Conservation (phyloP, 2,888 invertebrate species). For the Galeruca laticollis region DNA sequence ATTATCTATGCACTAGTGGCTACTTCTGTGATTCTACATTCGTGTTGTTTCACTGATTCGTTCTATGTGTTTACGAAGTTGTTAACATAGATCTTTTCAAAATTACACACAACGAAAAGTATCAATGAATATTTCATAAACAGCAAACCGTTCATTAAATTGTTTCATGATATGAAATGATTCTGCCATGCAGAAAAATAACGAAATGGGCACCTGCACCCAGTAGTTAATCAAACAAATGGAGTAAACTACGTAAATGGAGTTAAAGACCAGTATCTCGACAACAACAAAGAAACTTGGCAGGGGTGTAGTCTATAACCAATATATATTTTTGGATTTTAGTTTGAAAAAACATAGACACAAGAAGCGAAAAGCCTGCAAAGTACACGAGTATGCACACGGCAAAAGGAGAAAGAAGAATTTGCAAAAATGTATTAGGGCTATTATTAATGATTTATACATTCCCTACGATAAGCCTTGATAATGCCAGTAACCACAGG, state of each 20-base stretch:
- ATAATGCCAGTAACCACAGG: no score
- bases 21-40: slow-evolving; percentile 9
- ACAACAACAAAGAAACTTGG: not conserved
- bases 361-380: no score
- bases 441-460: no score
- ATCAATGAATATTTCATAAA: slow-evolving; percentile 24
- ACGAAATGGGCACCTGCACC: not conserved
- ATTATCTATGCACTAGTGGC: slow-evolving; percentile 1
- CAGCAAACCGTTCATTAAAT: slow-evolving; percentile 5
- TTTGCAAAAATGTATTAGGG: no score
- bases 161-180: slow-evolving; percentile 1
- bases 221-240: not conserved
- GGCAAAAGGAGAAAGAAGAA: no score
- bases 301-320: not conserved
- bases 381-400: no score
- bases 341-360: no score
- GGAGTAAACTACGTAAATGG: not conserved
- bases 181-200: not conserved
- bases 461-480: no score
- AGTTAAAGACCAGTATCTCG: not conserved
- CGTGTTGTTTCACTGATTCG: slow-evolving; percentile 27
- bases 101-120: slow-evolving; percentile 9
- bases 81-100: slow-evolving; percentile 25
- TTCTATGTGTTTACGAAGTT: slow-evolving; percentile 27
- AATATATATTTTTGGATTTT: no score